Percentiles rank a stretch among this genome's conserved stretches.
phyloP scores from a whole-genome alignment of 2,113 vertebrate genomes.

The Phyllostomus hastatus region DNA sequence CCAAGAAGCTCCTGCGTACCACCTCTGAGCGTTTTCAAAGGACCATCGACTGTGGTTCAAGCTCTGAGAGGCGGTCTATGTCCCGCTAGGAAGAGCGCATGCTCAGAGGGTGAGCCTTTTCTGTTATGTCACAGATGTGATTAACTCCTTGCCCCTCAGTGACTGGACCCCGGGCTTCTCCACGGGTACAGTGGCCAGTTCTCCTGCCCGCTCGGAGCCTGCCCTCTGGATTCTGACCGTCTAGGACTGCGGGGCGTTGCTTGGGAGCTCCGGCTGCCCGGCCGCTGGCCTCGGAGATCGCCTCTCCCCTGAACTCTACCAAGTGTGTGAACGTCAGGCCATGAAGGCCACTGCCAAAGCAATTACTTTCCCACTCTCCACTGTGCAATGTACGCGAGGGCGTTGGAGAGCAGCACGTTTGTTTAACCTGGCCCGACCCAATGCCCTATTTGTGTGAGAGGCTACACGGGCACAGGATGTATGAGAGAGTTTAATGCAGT shows the following conservation, averaged over 20 bases:
- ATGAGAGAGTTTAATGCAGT: background rate
- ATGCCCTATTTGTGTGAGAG: slow-evolving; percentile 13
- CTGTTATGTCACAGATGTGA: slow-evolving; percentile 32
- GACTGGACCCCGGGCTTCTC: background rate
- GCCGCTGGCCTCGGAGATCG: background rate
- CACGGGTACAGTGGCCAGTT: accelerated
- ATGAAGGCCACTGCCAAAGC: background rate
- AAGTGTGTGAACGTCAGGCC: background rate
- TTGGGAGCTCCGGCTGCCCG: background rate
- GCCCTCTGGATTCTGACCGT: background rate
- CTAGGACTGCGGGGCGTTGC: background rate
- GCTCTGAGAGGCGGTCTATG: slow-evolving; percentile 41
- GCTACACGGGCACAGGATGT: background rate
- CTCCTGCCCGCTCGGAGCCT: accelerated
- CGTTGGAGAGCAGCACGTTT: background rate
- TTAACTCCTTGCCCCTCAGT: background rate
- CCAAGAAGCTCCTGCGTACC: background rate
- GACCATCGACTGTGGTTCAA: slow-evolving; percentile 56
- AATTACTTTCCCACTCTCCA: background rate
- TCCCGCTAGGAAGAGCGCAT: slow-evolving; percentile 13
- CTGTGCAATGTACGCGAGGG: background rate
- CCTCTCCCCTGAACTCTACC: background rate
- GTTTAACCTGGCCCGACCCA: background rate
- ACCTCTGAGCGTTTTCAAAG: slow-evolving; percentile 43
- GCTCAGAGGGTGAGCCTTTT: slow-evolving; percentile 36